Conservation (phyloP, 2,113 vertebrate genomes). For the Elachura formosa region DNA sequence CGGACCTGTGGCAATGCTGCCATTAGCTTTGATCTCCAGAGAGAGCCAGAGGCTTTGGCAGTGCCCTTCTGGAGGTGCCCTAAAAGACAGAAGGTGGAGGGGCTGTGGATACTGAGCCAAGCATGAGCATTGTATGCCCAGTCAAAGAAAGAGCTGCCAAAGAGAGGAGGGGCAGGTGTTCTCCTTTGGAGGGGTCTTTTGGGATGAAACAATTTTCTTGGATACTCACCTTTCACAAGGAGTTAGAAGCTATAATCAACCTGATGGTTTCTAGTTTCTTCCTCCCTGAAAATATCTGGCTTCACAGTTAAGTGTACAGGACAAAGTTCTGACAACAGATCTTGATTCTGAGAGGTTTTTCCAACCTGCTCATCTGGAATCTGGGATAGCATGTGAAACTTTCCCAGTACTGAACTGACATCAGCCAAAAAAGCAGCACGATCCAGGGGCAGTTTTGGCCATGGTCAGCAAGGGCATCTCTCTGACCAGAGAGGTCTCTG, state of each 20-base stretch:
- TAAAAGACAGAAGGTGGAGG: neutral
- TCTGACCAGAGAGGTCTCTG: accelerated
- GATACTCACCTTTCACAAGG: neutral
- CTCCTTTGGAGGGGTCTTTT: neutral
- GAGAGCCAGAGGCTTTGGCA: neutral
- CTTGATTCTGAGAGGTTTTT: neutral
- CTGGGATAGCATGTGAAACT: neutral
- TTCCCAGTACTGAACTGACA: neutral
- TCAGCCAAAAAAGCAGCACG: neutral
- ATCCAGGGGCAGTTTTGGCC: neutral
- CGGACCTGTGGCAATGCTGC: neutral
- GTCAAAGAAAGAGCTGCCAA: neutral
- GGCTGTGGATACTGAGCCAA: neutral
- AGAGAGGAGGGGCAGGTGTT: accelerated
- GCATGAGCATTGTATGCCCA: neutral
- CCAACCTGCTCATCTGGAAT: neutral
- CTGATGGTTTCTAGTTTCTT: neutral
- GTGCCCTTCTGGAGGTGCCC: neutral
- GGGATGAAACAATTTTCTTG: neutral
- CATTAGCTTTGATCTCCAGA: neutral
- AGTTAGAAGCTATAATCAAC: neutral
- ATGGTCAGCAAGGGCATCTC: neutral
- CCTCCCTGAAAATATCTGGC: neutral
- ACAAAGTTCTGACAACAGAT: neutral
- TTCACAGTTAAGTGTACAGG: neutral